These are phyloP conservation scores for Stenotaenia linearis DNA, from an alignment of 2,888 invertebrate genomes.

Conservation along the genomic window DNA sequence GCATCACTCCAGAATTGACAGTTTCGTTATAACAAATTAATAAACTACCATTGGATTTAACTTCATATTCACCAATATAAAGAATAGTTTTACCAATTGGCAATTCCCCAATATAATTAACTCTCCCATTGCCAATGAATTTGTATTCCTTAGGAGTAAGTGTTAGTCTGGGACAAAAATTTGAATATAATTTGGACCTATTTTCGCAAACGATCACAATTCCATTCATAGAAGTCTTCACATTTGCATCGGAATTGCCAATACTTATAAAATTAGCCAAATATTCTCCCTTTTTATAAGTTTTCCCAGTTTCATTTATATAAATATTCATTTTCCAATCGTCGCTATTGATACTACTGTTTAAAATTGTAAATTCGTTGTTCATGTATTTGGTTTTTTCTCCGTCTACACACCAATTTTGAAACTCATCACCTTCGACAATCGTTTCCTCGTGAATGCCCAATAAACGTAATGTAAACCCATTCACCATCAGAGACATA, in stretches of 20 bases:
- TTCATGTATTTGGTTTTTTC: constrained; percentile 22
- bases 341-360: neutral
- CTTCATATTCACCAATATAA: neutral
- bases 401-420: constrained; percentile 34
- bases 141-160: constrained; percentile 37
- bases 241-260: constrained; percentile 34
- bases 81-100: neutral
- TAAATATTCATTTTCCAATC: constrained; percentile 33
- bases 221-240: constrained; percentile 38
- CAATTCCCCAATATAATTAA: neutral
- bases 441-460: constrained; percentile 32
- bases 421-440: neutral
- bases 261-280: constrained; percentile 40
- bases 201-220: constrained; percentile 39
- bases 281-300: constrained; percentile 40
- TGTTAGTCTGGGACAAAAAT: constrained; percentile 36
- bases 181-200: constrained; percentile 33
- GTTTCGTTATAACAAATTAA: neutral
- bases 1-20: neutral
- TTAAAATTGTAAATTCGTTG: constrained; percentile 26
- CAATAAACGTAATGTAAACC: constrained; percentile 1
- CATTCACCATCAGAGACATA: neutral
- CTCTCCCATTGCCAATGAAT: neutral
- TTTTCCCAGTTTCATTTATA: constrained; percentile 38
- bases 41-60: neutral